Conservation (phyloP, 1,140 invertebrate genomes). For the Samia ricini region DNA sequence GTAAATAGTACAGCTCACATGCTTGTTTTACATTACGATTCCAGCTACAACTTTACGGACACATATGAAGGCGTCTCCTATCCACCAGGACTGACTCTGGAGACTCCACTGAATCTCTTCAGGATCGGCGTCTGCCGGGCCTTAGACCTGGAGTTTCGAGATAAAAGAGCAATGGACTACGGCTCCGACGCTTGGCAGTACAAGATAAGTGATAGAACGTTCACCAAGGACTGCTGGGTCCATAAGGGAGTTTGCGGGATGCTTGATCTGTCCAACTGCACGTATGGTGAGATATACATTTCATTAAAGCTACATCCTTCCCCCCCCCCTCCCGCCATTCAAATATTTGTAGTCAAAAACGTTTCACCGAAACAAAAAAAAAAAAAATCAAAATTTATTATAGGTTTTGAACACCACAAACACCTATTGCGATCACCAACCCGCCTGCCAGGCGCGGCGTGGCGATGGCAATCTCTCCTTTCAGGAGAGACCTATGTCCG, state of each 20-base stretch:
- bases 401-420: too few relatives aligned
- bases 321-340: too few relatives aligned
- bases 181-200: constrained; percentile 72
- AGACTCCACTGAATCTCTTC: constrained; percentile 77
- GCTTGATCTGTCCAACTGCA: constrained; percentile 81
- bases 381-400: too few relatives aligned
- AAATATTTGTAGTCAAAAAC: too few relatives aligned
- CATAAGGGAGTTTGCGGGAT: constrained; percentile 76
- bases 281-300: constrained; percentile 79
- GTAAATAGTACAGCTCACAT: not conserved
- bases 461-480: too few relatives aligned
- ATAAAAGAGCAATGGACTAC: constrained; percentile 59
- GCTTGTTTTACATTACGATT: constrained; percentile 2
- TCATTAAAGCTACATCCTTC: not conserved
- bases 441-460: too few relatives aligned
- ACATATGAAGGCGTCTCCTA: constrained; percentile 80
- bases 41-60: constrained; percentile 21
- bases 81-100: constrained; percentile 74
- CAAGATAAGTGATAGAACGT: constrained; percentile 63
- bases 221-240: constrained; percentile 69
- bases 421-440: too few relatives aligned
- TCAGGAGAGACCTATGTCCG: too few relatives aligned
- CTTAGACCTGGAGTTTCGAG: constrained; percentile 74
- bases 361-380: too few relatives aligned
- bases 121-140: constrained; percentile 82